These are phyloP conservation scores for Catamblyrhynchus diadema DNA, from an alignment of 2,797 vertebrate genomes.

Conservation along the genomic window DNA sequence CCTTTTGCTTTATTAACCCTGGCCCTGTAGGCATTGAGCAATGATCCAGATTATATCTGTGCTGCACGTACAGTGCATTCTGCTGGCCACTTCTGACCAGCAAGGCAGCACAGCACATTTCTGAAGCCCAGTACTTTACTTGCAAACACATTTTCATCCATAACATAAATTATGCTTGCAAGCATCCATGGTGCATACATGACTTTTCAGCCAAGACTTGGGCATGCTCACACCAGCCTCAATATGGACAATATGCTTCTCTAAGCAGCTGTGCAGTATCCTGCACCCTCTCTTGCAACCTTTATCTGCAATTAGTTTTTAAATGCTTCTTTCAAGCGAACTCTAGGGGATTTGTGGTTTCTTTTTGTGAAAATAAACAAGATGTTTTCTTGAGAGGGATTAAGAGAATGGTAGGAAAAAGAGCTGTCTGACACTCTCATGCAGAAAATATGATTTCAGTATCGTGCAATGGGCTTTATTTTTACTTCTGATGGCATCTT, in stretches of 20 bases:
- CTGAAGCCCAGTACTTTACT: not conserved
- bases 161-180: not conserved
- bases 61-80: constrained; percentile 25
- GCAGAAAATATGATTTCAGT: not conserved
- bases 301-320: not conserved
- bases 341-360: not conserved
- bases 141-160: not conserved
- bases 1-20: constrained; percentile 50
- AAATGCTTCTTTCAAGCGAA: not conserved
- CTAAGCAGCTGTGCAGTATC: not conserved
- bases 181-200: not conserved
- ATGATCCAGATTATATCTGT: not conserved
- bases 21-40: constrained; percentile 43
- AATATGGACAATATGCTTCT: not conserved
- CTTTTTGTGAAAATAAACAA: not conserved
- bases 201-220: not conserved
- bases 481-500: not conserved
- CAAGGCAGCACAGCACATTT: not conserved
- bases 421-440: not conserved
- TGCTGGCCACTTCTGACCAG: not conserved
- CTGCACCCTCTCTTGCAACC: not conserved
- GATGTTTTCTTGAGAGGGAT: not conserved
- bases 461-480: not conserved
- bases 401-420: not conserved
- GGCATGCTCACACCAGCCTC: not conserved